A percentile compares a stretch with the other conserved stretches of the same genome.
phyloP scores from a whole-genome alignment of 2,113 vertebrate species.

The Petaurus breviceps region DNA sequence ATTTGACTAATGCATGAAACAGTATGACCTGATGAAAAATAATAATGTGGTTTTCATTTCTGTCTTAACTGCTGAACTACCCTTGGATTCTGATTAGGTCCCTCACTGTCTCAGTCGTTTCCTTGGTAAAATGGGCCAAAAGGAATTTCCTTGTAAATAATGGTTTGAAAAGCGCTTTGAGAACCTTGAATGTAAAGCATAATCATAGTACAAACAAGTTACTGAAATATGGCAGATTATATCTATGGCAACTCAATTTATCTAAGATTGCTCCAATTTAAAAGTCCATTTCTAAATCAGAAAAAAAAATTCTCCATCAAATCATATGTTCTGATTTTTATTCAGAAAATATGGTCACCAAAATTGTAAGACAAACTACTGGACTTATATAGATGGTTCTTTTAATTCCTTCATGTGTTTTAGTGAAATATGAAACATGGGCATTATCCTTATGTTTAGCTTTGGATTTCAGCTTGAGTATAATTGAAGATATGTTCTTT shows the following conservation, averaged over 20 bases:
- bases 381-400: slow-evolving; percentile 12
- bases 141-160: slow-evolving; percentile 10
- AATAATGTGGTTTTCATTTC: slow-evolving; percentile 20
- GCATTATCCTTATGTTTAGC: slow-evolving; percentile 32
- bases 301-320: neutral
- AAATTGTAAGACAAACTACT: slow-evolving; percentile 8
- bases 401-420: slow-evolving; percentile 40
- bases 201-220: slow-evolving; percentile 19
- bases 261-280: neutral
- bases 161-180: slow-evolving; percentile 33
- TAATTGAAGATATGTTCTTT: slow-evolving; percentile 76
- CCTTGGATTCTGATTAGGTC: neutral
- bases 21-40: neutral
- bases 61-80: neutral
- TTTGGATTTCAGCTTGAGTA: slow-evolving; percentile 18
- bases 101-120: slow-evolving; percentile 45
- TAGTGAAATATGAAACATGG: slow-evolving; percentile 35
- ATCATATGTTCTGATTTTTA: neutral
- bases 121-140: neutral
- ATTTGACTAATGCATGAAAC: neutral
- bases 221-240: slow-evolving; percentile 1
- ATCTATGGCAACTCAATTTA: neutral
- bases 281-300: neutral
- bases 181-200: slow-evolving; percentile 16
- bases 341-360: neutral